These are phyloP conservation scores for Triplophysa yarkandensis DNA, from an alignment of 2,797 vertebrate genomes.

Conservation along the genomic window DNA sequence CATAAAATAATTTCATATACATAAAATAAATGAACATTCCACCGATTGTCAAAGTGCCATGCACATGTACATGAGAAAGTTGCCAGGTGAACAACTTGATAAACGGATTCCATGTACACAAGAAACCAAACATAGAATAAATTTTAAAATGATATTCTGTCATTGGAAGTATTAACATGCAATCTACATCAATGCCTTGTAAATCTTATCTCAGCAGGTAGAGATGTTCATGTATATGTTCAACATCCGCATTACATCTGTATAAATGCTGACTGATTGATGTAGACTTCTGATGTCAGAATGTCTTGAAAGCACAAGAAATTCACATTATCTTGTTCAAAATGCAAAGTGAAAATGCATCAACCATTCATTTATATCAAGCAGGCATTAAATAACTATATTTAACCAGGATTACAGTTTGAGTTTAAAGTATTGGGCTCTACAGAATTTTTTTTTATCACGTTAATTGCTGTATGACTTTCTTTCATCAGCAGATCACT, in stretches of 20 bases:
- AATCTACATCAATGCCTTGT: conserved; percentile 34
- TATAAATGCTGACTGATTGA: conserved; percentile 26
- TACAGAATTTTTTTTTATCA: too few relatives aligned
- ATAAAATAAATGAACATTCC: conserved; percentile 56
- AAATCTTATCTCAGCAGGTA: conserved; percentile 1
- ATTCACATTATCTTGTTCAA: not conserved
- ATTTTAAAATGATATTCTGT: conserved; percentile 99
- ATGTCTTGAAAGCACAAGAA: conserved; percentile 3
- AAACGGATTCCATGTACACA: conserved; percentile 92
- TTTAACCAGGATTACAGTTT: not conserved
- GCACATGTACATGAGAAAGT: conserved; percentile 93
- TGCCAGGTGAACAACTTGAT: conserved; percentile 85
- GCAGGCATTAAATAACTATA: not conserved
- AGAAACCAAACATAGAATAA: conserved; percentile 89
- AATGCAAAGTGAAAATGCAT: too few relatives aligned
- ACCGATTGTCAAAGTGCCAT: conserved; percentile 84
- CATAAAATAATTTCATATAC: not conserved
- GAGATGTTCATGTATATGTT: not conserved
- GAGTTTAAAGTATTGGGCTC: too few relatives aligned
- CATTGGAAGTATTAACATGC: conserved; percentile 55
- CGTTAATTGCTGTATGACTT: too few relatives aligned
- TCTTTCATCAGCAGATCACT: too few relatives aligned
- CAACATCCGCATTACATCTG: conserved; percentile 22
- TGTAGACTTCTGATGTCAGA: conserved; percentile 24
- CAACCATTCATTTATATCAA: too few relatives aligned